These are phyloP conservation scores for Dysdera silvatica DNA, from an alignment of 1,140 invertebrate species.

Conservation along the genomic window DNA sequence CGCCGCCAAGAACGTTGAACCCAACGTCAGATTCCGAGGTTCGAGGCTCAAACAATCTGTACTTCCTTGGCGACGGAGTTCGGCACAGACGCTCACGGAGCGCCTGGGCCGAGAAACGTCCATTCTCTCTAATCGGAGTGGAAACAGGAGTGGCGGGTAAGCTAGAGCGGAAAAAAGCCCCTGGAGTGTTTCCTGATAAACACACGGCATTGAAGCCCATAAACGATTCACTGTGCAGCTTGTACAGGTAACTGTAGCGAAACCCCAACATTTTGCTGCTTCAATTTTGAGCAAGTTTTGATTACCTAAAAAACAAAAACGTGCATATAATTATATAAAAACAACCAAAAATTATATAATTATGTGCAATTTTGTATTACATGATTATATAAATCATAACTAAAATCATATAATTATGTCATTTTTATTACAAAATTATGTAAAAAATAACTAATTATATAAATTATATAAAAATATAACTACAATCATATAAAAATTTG, in stretches of 20 bases:
- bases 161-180: slow-evolving; percentile 37
- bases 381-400: too few relatives aligned
- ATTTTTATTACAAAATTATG: too few relatives aligned
- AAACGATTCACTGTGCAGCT: slow-evolving; percentile 37
- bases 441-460: too few relatives aligned
- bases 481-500: too few relatives aligned
- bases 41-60: slow-evolving; percentile 32
- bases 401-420: too few relatives aligned
- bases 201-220: slow-evolving; percentile 38
- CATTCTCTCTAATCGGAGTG: slow-evolving; percentile 35
- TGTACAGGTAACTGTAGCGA: slow-evolving; percentile 34
- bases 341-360: too few relatives aligned
- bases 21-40: slow-evolving; percentile 27
- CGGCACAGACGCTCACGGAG: slow-evolving; percentile 35
- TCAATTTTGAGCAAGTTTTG: too few relatives aligned
- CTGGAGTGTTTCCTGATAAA: slow-evolving; percentile 32
- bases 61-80: slow-evolving; percentile 37
- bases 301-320: too few relatives aligned
- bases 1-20: slow-evolving; percentile 22
- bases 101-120: slow-evolving; percentile 35
- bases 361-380: too few relatives aligned
- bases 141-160: slow-evolving; percentile 40
- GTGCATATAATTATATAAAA: too few relatives aligned
- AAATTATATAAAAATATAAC: too few relatives aligned
- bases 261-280: slow-evolving; percentile 28